phyloP scores from a whole-genome alignment of 1,140 invertebrate species.

The Diachasmimorpha longicaudata region DNA sequence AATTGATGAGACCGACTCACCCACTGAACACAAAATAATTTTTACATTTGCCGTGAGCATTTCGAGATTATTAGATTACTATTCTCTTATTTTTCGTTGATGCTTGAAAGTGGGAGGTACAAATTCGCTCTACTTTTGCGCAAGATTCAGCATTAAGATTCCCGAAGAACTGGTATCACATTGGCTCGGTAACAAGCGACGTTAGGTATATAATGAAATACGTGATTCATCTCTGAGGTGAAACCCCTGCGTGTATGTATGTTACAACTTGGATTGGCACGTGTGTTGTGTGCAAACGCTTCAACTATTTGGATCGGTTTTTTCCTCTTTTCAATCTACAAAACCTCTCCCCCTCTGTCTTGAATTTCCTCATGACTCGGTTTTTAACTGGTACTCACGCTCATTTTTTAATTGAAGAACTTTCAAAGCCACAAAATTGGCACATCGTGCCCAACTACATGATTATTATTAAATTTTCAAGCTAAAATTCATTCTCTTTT shows the following conservation, averaged over 20 bases:
- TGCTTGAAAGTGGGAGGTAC: neutral
- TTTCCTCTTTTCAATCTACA: conserved; percentile 3
- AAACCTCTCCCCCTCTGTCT: neutral
- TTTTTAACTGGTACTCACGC: conserved; percentile 6
- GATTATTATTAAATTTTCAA: neutral
- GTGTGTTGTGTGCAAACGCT: neutral
- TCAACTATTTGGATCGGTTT: neutral
- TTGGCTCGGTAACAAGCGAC: conserved; percentile 30
- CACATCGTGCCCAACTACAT: neutral
- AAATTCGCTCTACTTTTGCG: conserved; percentile 37
- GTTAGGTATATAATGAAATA: conserved; percentile 41
- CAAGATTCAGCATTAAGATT: conserved; percentile 4
- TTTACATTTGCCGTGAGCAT: neutral
- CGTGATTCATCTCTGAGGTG: conserved; percentile 43
- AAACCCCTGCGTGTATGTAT: conserved; percentile 24
- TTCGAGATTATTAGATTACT: conserved; percentile 16
- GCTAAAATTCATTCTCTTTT: neutral
- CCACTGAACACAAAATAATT: neutral
- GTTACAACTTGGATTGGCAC: neutral
- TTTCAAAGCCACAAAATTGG: conserved; percentile 30
- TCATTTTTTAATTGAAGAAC: conserved; percentile 26
- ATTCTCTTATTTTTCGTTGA: neutral
- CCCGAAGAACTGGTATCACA: neutral
- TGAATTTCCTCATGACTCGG: neutral
- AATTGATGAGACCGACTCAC: neutral